A percentile compares a stretch with the other conserved stretches of the same genome.
Evolutionary conservation across 2,797 vertebrate species (phyloP).

Genomic region (Artibeus jamaicensis): DNA sequence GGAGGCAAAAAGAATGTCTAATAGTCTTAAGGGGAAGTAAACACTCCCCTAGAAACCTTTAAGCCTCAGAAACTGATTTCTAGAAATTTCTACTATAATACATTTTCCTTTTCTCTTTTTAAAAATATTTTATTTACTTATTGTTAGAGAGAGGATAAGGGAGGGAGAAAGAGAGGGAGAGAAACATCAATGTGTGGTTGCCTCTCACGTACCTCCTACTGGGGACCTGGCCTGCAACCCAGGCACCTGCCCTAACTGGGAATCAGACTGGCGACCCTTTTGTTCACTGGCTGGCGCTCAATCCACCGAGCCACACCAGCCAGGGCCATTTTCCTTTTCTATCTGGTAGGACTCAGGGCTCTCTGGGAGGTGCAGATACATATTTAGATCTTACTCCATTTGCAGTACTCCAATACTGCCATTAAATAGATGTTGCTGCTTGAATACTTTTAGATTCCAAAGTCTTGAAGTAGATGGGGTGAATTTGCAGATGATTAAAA

Average conservation of each 20-base stretch:
- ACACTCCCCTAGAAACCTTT: not conserved
- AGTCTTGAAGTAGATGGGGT: not conserved
- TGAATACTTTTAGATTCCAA: not conserved
- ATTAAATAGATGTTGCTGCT: not conserved
- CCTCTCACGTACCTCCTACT: too few species aligned
- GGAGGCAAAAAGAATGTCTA: not conserved
- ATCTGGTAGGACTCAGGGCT: not conserved
- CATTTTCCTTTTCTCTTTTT: not conserved
- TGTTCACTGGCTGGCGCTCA: too few species aligned
- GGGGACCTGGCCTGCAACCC: too few species aligned
- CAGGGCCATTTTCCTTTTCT: not conserved
- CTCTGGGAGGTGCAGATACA: not conserved
- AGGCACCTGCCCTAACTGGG: too few species aligned
- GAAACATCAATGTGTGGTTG: too few species aligned
- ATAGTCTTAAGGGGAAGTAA: not conserved
- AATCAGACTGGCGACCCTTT: too few species aligned
- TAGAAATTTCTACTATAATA: not conserved
- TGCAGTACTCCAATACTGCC: not conserved
- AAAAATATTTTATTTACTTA: too few species aligned
- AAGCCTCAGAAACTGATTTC: not conserved
- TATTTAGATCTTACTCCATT: not conserved
- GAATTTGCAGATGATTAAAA: not conserved
- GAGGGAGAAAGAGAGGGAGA: too few species aligned
- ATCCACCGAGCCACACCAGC: too few species aligned
- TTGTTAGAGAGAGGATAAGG: too few species aligned